Conservation (phyloP, 1,140 invertebrate genomes). For the Liolophura sinensis region DNA sequence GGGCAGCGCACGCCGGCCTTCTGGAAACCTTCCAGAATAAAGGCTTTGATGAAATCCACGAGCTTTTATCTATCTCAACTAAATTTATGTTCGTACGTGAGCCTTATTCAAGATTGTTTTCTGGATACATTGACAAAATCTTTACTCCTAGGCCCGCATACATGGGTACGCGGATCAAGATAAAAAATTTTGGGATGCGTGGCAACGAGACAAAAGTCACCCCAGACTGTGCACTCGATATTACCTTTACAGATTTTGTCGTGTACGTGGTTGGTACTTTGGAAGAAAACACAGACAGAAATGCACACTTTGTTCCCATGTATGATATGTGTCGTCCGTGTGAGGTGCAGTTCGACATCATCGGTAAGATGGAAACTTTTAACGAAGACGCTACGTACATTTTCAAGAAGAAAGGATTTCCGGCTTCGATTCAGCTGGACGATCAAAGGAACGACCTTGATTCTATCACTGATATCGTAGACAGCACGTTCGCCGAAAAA, state of each 20-base stretch:
- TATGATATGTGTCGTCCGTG: slow-evolving; percentile 48
- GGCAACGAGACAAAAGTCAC: slow-evolving; percentile 21
- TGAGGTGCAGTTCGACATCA: slow-evolving; percentile 43
- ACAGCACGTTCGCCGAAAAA: slow-evolving; percentile 4
- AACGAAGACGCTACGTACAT: slow-evolving; percentile 37
- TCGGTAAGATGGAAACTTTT: slow-evolving; percentile 52
- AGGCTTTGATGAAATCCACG: slow-evolving; percentile 4
- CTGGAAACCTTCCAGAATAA: slow-evolving; percentile 1
- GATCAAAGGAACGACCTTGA: background rate
- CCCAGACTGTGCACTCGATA: slow-evolving; percentile 14
- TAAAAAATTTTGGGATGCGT: slow-evolving; percentile 10
- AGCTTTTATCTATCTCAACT: slow-evolving; percentile 13
- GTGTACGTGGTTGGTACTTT: background rate
- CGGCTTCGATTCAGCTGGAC: background rate
- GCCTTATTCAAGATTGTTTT: slow-evolving; percentile 41
- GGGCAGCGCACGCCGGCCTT: background rate
- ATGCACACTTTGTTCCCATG: slow-evolving; percentile 51
- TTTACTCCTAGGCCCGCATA: slow-evolving; percentile 48
- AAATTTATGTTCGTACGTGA: slow-evolving; percentile 48
- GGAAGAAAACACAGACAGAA: slow-evolving; percentile 1
- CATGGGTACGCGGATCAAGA: background rate
- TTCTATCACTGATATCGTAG: slow-evolving; percentile 3
- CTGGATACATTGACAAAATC: slow-evolving; percentile 48
- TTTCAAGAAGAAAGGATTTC: slow-evolving; percentile 16
- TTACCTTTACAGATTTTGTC: slow-evolving; percentile 20